A percentile compares a stretch with the other conserved stretches of the same genome.
Evolutionary conservation across 2,797 vertebrate genomes (phyloP).

Genomic region (Pangasius larnaudii): DNA sequence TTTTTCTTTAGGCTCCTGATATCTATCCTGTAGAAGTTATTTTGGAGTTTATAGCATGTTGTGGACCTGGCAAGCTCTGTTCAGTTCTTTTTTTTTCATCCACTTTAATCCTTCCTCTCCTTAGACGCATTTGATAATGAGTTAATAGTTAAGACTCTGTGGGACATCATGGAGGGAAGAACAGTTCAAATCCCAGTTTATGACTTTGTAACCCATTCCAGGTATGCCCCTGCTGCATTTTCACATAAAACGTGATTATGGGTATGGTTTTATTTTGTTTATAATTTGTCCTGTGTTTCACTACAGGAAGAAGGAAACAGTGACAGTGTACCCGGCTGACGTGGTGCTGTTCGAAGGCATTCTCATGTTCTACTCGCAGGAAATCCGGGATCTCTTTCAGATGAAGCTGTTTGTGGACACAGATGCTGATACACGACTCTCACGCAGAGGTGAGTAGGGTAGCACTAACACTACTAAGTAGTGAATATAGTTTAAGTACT

Average conservation of each 20-base stretch:
- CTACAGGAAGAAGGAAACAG: conserved; percentile 86
- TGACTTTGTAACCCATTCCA: conserved; percentile 91
- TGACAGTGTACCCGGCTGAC: conserved; percentile 88
- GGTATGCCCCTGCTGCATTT: conserved; percentile 70
- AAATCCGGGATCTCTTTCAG: conserved; percentile 91
- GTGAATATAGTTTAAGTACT: background rate
- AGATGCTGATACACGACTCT: conserved; percentile 89
- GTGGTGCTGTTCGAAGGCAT: conserved; percentile 95
- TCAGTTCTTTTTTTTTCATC: conserved; percentile 33
- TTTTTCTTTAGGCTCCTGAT: background rate
- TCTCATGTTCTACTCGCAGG: conserved; percentile 90
- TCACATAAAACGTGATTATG: background rate
- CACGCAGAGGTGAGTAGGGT: conserved; percentile 83
- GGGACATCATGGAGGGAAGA: conserved; percentile 87
- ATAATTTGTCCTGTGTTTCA: conserved; percentile 19
- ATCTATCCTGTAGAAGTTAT: background rate
- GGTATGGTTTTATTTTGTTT: background rate
- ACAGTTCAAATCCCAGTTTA: conserved; percentile 92
- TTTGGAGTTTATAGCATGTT: background rate
- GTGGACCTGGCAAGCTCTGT: background rate
- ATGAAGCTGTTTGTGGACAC: conserved; percentile 97
- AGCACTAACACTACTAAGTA: background rate
- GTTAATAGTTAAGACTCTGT: conserved; percentile 86
- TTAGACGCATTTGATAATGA: conserved; percentile 95
- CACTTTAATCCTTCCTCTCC: conserved; percentile 22